phyloP scores from a whole-genome alignment of 2,888 invertebrate genomes.

The Neocrepidodera transversa region DNA sequence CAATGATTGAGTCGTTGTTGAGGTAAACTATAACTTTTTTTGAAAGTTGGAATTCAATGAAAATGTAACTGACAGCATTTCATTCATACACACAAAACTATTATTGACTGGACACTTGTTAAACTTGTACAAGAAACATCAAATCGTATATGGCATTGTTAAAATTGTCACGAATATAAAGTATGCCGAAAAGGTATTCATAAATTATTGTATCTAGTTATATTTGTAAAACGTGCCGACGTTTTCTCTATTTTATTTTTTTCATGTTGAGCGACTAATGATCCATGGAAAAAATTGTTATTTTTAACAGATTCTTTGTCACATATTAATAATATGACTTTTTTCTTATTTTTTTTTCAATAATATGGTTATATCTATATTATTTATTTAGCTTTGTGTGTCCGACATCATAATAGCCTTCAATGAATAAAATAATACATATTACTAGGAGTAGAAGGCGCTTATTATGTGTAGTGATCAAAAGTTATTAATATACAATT shows the following conservation, averaged over 20 bases:
- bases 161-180: neutral
- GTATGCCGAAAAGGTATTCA: conserved; percentile 12
- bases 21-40: conserved; percentile 30
- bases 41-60: conserved; percentile 29
- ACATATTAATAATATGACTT: too few species aligned
- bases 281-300: neutral
- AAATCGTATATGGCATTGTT: conserved; percentile 24
- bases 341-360: too few species aligned
- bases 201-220: neutral
- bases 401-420: too few species aligned
- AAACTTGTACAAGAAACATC: conserved; percentile 9
- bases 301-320: neutral
- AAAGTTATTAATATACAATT: too few species aligned
- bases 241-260: neutral
- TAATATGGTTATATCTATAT: too few species aligned
- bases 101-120: conserved; percentile 29
- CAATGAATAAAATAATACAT: too few species aligned
- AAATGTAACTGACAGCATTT: conserved; percentile 29
- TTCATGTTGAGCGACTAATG: neutral
- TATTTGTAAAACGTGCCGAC: neutral
- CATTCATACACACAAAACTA: conserved; percentile 28
- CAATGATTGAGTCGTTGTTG: conserved; percentile 28
- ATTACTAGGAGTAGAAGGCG: too few species aligned
- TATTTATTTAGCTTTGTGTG: too few species aligned
- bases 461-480: too few species aligned